Evolutionary conservation across 2,888 invertebrate genomes (phyloP), one percentile per base, ranked within the genome.

Genomic region (Lasioglossum malachurum): DNA sequence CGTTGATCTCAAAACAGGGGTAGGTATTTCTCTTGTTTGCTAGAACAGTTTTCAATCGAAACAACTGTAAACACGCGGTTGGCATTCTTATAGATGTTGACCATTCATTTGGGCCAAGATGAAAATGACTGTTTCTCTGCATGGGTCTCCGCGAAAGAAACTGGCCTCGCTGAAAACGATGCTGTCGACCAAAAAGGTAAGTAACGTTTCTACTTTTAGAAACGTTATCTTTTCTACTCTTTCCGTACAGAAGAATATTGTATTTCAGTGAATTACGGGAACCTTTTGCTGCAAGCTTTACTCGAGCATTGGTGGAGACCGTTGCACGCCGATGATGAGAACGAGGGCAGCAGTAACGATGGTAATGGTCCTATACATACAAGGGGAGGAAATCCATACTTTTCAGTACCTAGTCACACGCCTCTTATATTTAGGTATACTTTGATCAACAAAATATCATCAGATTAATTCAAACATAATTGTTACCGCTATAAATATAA

Each of bases 41-140:
- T 77, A 16, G 46, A 80, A 7, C 5, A 78, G 31, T n/a, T 79
- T 44, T 1, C 69, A 86, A 35, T 7, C 80, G 44, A 60, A 46
- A 69, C 44, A 72, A 16, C 5, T 64, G 0, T 5, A 7, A 35
- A n/a, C n/a, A 57, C 16, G 4, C 23, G 76, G 31, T 64, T 64
- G 1, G 38, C 60, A 77, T 92, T 77, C 67, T 89, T 94, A 14
- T 90, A 98, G 98, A 98, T 99, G 98, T 96, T 99, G 93, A 99
- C 99, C 14, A 98, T 99, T 95, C 99, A 99, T 94, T 96, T 99
- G 92, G 98, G 98, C 0, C 98, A 98, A 95, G 99, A 99, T 95
- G 99, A 99, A 96, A 98, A 98, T 0, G 99, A 99, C 95, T 99
- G 99, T 95, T 98, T 99, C 93, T 97, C 99, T 60, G 99, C 99